Conservation (phyloP, 2,888 invertebrate species). For the Protophormia terraenovae region DNA sequence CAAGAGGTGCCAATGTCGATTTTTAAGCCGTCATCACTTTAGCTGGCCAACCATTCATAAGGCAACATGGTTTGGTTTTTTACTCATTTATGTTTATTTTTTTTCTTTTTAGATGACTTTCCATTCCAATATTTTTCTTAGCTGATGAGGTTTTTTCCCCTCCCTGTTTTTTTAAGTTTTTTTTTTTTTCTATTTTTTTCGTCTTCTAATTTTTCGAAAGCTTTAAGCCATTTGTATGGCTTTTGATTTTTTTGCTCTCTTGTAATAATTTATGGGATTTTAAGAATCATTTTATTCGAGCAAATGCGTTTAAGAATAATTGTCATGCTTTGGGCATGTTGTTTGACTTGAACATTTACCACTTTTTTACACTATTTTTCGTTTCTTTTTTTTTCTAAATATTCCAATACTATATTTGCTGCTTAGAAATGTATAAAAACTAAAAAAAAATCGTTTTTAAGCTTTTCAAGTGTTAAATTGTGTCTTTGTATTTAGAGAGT, state of each 20-base stretch:
- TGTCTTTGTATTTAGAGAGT: conserved; percentile 50
- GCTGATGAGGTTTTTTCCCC: conserved; percentile 12
- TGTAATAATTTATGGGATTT: conserved; percentile 65
- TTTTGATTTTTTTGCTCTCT: conserved; percentile 29
- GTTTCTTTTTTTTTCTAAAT: neutral
- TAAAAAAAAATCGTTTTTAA: conserved; percentile 57
- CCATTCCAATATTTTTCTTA: conserved; percentile 35
- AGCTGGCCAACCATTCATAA: neutral
- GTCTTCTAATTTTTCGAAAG: conserved; percentile 4
- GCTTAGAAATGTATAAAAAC: conserved; percentile 37
- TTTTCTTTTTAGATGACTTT: neutral
- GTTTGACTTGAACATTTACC: conserved; percentile 65
- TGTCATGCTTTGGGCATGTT: conserved; percentile 66
- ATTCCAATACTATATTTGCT: neutral
- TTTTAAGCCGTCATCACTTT: conserved; percentile 60
- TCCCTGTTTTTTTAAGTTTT: neutral
- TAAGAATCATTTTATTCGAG: conserved; percentile 68
- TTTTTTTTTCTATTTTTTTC: neutral
- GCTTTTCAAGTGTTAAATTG: conserved; percentile 67
- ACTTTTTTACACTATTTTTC: conserved; percentile 17
- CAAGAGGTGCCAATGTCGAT: conserved; percentile 58
- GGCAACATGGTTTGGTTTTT: conserved; percentile 11
- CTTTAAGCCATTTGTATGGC: conserved; percentile 51
- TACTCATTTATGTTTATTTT: neutral
- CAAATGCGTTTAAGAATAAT: conserved; percentile 69